Evolutionary conservation across 2,888 invertebrate genomes (phyloP), one percentile per base, ranked within the genome.

Genomic region (Copidosoma aretas): DNA sequence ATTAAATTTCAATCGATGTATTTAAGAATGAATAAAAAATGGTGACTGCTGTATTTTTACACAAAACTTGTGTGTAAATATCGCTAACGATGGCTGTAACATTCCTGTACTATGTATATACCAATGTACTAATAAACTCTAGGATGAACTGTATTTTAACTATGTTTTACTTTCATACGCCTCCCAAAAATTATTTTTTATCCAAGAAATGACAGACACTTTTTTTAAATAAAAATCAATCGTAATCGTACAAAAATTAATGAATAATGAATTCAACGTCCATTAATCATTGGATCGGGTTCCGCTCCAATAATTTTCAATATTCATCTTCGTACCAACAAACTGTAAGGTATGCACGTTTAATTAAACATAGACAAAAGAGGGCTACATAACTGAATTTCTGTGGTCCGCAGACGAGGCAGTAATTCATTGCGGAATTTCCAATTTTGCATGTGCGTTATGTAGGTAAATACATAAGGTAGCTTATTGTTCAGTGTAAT

Each of bases 41-140:
- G 76, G 78, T 72, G 77, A 79, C 78, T 79, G 77, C 77, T 81
- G 81, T 82, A 81, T 82, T 82, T 82, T 82, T 82, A 81, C 81
- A 82, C 80, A 80, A 78, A 81, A 79, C 79, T 81, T 61, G 49
- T 81, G 81, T 82, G 81, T 80, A 80, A 80, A 80, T 77, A 79
- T 78, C 72, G 67, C 71, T 70, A 72, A 72, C 66, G 72, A 73
- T 72, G 72, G 73, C 72, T 73, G 73, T 73, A 72, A 71, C 72
- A 72, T 72, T 73, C 71, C 67, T 72, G 69, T 72, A 72, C 71
- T 72, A 67, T 73, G 69, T 67, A 72, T 72, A 73, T 71, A 71
- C 54, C 60, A 65, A 69, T 70, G 71, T 72, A 73, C 72, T 73
- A 73, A 73, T 73, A 72, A 72, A 73, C 15, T 65, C 32, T 68